Conservation (phyloP, 64 coral and sea anemone species). For the Trachythela sp. region DNA sequence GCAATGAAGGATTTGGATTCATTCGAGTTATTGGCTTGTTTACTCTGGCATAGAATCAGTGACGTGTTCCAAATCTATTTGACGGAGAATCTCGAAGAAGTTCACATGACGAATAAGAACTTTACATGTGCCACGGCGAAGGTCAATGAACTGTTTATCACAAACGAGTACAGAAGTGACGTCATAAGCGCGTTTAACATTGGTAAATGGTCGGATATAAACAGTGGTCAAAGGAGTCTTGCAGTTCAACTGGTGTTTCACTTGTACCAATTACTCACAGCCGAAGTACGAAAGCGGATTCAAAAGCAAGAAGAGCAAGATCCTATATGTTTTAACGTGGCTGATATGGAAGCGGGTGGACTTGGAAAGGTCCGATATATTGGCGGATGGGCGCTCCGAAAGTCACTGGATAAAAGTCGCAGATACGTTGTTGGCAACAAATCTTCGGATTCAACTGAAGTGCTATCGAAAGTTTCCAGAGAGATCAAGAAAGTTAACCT, state of each 20-base stretch:
- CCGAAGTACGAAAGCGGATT: not conserved
- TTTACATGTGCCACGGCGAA: not conserved
- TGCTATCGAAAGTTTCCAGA: not conserved
- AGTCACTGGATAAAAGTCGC: constrained; percentile 10
- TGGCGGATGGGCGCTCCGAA: constrained; percentile 21
- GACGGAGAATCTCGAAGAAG: not conserved
- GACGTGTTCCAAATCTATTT: not conserved
- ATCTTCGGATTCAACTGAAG: not conserved
- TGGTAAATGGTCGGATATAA: not conserved
- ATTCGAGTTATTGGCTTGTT: not conserved
- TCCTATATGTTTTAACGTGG: not conserved
- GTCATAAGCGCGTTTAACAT: not conserved
- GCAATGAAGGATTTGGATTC: not conserved
- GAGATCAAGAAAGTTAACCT: not conserved
- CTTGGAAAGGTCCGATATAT: constrained; percentile 13
- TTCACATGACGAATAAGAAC: not conserved
- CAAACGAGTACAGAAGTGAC: not conserved
- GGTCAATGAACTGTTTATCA: not conserved
- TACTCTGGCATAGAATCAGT: not conserved
- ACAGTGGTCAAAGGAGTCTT: not conserved
- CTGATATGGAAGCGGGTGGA: constrained; percentile 3
- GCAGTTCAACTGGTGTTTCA: constrained; percentile 4
- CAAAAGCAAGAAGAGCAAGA: not conserved
- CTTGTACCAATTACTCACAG: constrained; percentile 8
- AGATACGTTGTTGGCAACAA: not conserved